These are phyloP conservation scores for Epinephelus lanceolatus DNA, from an alignment of 2,113 vertebrate genomes.

Conservation along the genomic window DNA sequence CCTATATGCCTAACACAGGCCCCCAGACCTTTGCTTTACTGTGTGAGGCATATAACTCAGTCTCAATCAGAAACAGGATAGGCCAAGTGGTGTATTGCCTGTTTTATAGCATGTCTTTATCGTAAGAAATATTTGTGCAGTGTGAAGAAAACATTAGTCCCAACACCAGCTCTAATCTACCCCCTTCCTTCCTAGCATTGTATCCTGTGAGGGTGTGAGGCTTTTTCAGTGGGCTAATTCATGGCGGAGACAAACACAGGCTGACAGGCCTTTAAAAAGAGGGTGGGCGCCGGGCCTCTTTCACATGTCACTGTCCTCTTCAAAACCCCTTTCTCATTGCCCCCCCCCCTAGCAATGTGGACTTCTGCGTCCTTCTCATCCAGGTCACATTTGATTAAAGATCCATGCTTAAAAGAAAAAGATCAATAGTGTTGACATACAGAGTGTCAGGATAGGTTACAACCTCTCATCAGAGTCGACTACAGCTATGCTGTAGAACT, in stretches of 20 bases:
- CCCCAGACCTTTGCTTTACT: conserved; percentile 39
- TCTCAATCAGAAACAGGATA: conserved; percentile 59
- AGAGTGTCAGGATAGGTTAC: conserved; percentile 54
- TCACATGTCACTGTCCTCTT: conserved; percentile 75
- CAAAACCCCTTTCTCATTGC: conserved; percentile 54
- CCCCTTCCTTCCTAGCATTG: conserved; percentile 80
- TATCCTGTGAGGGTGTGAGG: conserved; percentile 72
- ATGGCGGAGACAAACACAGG: conserved; percentile 71
- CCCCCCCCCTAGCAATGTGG: conserved; percentile 36
- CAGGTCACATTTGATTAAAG: conserved; percentile 72
- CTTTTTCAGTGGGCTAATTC: conserved; percentile 71
- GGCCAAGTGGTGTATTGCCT: conserved; percentile 51
- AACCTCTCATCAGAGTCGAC: conserved; percentile 57
- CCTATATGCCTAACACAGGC: conserved; percentile 35
- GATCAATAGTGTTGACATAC: conserved; percentile 71
- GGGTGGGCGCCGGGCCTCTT: conserved; percentile 55
- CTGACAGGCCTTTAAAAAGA: conserved; percentile 69
- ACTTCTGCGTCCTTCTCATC: conserved; percentile 55
- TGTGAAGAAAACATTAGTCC: conserved; percentile 67
- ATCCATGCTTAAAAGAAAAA: conserved; percentile 57
- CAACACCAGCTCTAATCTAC: conserved; percentile 55
- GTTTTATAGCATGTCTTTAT: conserved; percentile 72
- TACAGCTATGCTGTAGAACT: conserved; percentile 38
- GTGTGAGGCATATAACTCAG: conserved; percentile 41
- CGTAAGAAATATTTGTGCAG: conserved; percentile 79